Evolutionary conservation across 2,797 vertebrate genomes (phyloP).

Genomic region (Loris lydekkerianus): DNA sequence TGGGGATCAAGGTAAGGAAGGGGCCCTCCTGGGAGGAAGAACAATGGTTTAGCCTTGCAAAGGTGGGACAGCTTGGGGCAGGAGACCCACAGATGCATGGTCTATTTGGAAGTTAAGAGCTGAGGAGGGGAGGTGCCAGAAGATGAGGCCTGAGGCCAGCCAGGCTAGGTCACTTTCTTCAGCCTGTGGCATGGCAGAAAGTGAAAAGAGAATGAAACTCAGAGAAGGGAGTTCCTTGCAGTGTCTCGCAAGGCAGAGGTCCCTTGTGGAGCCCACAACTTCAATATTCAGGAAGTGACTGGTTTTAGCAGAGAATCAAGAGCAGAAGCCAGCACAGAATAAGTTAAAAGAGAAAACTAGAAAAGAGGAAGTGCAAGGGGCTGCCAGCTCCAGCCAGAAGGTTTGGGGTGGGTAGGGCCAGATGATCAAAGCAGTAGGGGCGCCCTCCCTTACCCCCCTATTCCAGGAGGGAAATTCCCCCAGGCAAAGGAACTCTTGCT

Average conservation of each 20-base stretch:
- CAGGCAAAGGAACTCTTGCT: background rate
- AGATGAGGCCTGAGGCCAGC: accelerated
- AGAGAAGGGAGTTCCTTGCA: background rate
- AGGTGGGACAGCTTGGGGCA: accelerated
- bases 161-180: background rate
- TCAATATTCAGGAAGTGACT: slow-evolving; percentile 22
- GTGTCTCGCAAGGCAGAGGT: background rate
- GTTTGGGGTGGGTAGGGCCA: accelerated
- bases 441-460: accelerated
- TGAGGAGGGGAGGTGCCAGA: background rate
- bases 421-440: background rate
- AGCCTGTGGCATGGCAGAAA: background rate
- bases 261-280: background rate
- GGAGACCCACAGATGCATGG: no score
- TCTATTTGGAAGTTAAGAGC: background rate
- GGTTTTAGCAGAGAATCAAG: background rate
- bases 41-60: background rate
- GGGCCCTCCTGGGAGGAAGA: background rate
- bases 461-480: background rate
- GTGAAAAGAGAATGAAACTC: background rate
- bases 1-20: background rate
- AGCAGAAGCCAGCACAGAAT: background rate
- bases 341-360: background rate
- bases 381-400: background rate
- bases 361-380: background rate